Evolutionary conservation across 2,113 vertebrate species (phyloP).

Genomic region (Chaetodon trifascialis): DNA sequence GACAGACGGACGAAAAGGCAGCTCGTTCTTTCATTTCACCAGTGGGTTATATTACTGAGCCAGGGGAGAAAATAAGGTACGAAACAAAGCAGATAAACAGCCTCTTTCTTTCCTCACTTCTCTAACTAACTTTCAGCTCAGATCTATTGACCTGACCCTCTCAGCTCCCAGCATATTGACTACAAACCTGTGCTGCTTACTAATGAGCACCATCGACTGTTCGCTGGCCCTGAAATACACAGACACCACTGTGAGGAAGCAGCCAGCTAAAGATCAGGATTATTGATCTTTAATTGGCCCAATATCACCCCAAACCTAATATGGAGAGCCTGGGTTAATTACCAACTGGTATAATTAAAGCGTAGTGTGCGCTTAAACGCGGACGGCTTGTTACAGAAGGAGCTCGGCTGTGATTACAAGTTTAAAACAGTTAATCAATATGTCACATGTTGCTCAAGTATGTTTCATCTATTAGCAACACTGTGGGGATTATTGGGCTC

Average conservation of each 20-base stretch:
- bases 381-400: conserved; percentile 28
- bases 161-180: conserved; percentile 55
- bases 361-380: conserved; percentile 36
- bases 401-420: conserved; percentile 28
- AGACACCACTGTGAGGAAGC: conserved; percentile 46
- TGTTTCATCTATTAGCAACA: conserved; percentile 4
- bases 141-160: conserved; percentile 53
- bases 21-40: not conserved
- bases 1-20: not conserved
- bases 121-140: conserved; percentile 51
- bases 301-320: conserved; percentile 54
- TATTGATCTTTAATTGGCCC: conserved; percentile 76
- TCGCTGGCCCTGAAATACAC: conserved; percentile 44
- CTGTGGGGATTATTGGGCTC: conserved; percentile 8
- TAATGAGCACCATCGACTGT: conserved; percentile 67
- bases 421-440: conserved; percentile 34
- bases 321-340: conserved; percentile 62
- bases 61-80: conserved; percentile 1
- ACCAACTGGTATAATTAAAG: conserved; percentile 59
- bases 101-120: conserved; percentile 25
- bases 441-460: conserved; percentile 30
- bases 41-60: not conserved
- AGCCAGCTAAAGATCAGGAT: conserved; percentile 50
- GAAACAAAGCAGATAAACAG: conserved; percentile 11
- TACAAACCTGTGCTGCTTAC: conserved; percentile 50